Evolutionary conservation across 2,113 vertebrate genomes (phyloP), one percentile per base, ranked within the genome.

Genomic region (Petroica traversi): DNA sequence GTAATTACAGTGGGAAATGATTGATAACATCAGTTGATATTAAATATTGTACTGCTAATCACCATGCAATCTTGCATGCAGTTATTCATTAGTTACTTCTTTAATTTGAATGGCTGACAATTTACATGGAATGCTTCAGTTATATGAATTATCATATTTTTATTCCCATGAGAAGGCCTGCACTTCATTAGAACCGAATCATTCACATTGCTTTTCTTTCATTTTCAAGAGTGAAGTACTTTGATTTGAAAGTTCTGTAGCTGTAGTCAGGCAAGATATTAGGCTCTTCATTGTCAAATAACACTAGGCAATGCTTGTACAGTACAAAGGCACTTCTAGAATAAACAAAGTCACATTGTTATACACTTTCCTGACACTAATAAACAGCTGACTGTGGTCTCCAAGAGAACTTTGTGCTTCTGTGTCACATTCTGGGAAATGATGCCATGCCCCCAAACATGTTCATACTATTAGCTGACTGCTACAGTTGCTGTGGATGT

Each of bases 41-140:
- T 91, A 71, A 94, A 93, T 92, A 93, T 92, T 96, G 59, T 96
- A 92, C 84, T 96, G 63, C 52, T 97, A 97, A 88, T 91, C 94
- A 94, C 73, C 64, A 94, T 80, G 94, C 85, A 94, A 79, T 93
- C 85, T 94, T 89, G 84, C 73, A 69, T 88, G 76, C 67, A 91
- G 91, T 96, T 95, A 96, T 93, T 97, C 93, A 95, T 97, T 97
- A 93, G 80, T 87, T 92, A 92, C 83, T 93, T 95, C 89, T 95
- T 95, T 97, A 95, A 95, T 94, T 88, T 93, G 91, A 93, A 94
- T 89, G 86, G 91, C 68, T 94, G 85, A 93, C 69, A 94, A 88
- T 86, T 93, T 92, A 80, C 79, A 54, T 19, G n/a, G 77, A 95
- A 88, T 77, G 46, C 46, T 93, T 72, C 80, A 45, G 85, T 91